Evolutionary conservation across 2,113 vertebrate species (phyloP).

Genomic region (Microcebus griseorufus): DNA sequence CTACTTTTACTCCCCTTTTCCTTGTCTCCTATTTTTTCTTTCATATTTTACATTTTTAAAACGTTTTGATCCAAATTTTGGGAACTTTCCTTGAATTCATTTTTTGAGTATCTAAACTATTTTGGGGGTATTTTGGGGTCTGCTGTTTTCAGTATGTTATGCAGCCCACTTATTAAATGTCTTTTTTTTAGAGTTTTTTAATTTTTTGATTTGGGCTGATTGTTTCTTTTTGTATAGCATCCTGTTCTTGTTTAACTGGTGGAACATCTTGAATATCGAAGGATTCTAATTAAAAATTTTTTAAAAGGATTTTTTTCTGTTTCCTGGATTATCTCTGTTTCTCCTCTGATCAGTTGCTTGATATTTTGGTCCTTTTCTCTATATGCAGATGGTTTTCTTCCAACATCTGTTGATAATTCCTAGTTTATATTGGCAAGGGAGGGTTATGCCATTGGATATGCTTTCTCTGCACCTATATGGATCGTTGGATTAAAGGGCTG

Average conservation of each 20-base stretch:
- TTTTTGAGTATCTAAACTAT: neutral
- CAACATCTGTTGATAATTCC: neutral
- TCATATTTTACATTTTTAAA: neutral
- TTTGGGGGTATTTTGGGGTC: neutral
- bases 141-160: neutral
- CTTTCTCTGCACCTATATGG: neutral
- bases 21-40: neutral
- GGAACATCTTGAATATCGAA: neutral
- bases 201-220: neutral
- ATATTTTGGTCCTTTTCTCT: neutral
- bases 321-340: neutral
- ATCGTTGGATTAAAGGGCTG: neutral
- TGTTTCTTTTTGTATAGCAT: neutral
- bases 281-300: neutral
- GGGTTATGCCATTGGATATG: neutral
- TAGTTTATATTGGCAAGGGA: neutral
- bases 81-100: neutral
- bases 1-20: neutral
- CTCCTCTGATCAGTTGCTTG: neutral
- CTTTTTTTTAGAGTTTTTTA: slow-evolving; percentile 21
- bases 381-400: neutral
- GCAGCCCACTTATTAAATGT: neutral
- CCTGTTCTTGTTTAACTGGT: slow-evolving; percentile 11
- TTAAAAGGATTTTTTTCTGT: neutral
- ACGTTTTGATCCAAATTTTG: neutral